These are phyloP conservation scores for Agrochola lychnidis DNA, from an alignment of 2,888 invertebrate genomes.

Conservation along the genomic window DNA sequence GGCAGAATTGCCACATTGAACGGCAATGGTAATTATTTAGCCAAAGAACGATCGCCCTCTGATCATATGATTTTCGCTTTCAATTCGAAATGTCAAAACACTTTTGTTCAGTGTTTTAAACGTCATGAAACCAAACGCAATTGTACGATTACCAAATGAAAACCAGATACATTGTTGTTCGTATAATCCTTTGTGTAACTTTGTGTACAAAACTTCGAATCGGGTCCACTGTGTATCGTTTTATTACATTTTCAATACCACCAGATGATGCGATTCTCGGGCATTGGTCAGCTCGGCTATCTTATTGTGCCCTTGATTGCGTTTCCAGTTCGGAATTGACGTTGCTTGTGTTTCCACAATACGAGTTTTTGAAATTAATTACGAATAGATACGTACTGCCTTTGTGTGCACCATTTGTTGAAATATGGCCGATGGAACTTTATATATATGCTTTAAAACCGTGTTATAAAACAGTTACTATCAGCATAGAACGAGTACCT, in stretches of 20 bases:
- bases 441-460: not conserved
- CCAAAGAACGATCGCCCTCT: no score
- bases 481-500: not conserved
- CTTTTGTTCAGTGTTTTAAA: not conserved
- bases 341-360: constrained; percentile 68
- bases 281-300: constrained; percentile 68
- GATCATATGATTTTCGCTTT: no score
- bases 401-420: constrained; percentile 13
- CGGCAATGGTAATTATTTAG: no score
- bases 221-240: constrained; percentile 60
- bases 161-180: not conserved
- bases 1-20: no score
- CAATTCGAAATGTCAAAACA: not conserved
- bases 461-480: not conserved
- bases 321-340: constrained; percentile 70
- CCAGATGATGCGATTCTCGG: constrained; percentile 73
- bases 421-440: not conserved
- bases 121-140: not conserved
- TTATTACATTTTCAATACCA: constrained; percentile 77
- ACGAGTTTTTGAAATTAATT: constrained; percentile 61
- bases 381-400: constrained; percentile 40
- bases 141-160: not conserved
- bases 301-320: constrained; percentile 74
- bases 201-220: constrained; percentile 7
- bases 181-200: constrained; percentile 6